A percentile compares a stretch with the other conserved stretches of the same genome.
phyloP scores from a whole-genome alignment of 2,888 invertebrate species.

The Cephalotes varians region DNA sequence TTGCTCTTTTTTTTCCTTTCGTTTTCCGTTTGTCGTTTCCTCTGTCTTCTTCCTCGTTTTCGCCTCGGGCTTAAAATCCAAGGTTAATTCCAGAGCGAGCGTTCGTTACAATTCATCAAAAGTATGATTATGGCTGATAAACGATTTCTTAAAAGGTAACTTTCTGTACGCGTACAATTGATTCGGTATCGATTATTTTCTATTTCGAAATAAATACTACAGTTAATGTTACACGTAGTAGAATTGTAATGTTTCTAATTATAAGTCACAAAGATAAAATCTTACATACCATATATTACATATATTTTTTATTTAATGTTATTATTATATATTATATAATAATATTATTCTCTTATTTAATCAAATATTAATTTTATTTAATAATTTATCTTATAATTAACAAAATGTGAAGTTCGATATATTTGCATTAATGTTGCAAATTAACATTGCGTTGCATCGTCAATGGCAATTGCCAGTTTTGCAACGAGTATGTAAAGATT shows the following conservation, averaged over 20 bases:
- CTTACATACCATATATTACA: not conserved
- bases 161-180: not conserved
- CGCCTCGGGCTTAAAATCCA: constrained; percentile 48
- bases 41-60: constrained; percentile 20
- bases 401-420: not conserved
- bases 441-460: not conserved
- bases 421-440: constrained; percentile 2
- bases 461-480: not conserved
- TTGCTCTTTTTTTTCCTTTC: constrained; percentile 37
- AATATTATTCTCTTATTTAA: not conserved
- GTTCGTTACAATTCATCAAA: constrained; percentile 28
- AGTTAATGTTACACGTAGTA: not conserved
- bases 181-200: not conserved
- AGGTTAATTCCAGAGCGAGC: constrained; percentile 52
- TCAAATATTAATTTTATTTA: not conserved
- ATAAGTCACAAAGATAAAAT: not conserved
- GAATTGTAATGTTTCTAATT: not conserved
- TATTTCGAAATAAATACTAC: not conserved
- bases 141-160: not conserved
- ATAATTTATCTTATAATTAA: not conserved
- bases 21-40: constrained; percentile 9
- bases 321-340: not conserved
- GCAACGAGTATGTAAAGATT: constrained; percentile 28
- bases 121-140: not conserved
- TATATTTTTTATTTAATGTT: not conserved